Conservation (phyloP, 1,140 invertebrate species). For the Camponotus floridanus region DNA sequence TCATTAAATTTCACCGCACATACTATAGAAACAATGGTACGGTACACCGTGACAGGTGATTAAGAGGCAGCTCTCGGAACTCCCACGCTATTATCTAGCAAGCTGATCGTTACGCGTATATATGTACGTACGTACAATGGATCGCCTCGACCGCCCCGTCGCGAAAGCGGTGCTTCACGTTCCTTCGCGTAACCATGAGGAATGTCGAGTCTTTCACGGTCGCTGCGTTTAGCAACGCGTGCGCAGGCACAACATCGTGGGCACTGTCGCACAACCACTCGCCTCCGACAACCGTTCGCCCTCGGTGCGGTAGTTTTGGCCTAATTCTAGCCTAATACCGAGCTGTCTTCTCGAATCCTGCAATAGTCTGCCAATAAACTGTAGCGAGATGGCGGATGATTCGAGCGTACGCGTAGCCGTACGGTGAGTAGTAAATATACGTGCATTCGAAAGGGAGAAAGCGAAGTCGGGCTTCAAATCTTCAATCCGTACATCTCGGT, state of each 20-base stretch:
- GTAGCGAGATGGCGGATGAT: constrained; percentile 82
- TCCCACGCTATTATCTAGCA: neutral
- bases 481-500: neutral
- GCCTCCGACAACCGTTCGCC: neutral
- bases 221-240: constrained; percentile 63
- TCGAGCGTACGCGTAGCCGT: constrained; percentile 84
- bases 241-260: constrained; percentile 50
- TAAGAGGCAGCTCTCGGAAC: neutral
- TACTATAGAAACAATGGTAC: neutral
- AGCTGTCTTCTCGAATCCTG: neutral
- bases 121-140: neutral
- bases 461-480: neutral
- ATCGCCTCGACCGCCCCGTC: constrained; percentile 36
- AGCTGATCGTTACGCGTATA: neutral
- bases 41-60: neutral
- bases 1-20: neutral
- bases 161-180: constrained; percentile 30
- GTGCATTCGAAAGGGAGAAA: neutral
- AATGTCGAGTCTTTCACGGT: constrained; percentile 60
- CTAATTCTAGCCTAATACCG: constrained; percentile 55
- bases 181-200: constrained; percentile 36
- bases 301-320: constrained; percentile 45
- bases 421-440: constrained; percentile 77
- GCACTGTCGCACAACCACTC: constrained; percentile 15
- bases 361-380: constrained; percentile 19